A percentile compares a stretch with the other conserved stretches of the same genome.
These are phyloP conservation scores for Corythoichthys haematopterus DNA, from an alignment of 2,113 vertebrate species.

Conservation along the genomic window DNA sequence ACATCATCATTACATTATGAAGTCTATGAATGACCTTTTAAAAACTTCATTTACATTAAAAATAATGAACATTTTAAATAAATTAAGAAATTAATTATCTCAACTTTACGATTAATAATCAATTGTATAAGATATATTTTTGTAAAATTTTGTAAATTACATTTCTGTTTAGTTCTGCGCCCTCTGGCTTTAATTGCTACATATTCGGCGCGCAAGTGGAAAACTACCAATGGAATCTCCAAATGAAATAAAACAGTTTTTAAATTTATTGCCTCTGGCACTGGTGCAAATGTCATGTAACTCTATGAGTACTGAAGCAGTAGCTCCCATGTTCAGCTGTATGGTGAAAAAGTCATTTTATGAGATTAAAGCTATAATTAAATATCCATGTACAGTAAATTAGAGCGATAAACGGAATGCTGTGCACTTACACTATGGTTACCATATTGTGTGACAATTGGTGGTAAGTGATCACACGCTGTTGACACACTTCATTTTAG, in stretches of 20 bases:
- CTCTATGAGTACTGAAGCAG: neutral
- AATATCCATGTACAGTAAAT: neutral
- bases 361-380: neutral
- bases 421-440: neutral
- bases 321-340: neutral
- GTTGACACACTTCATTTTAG: neutral
- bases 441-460: neutral
- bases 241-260: slow-evolving; percentile 8
- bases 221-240: slow-evolving; percentile 10
- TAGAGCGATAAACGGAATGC: slow-evolving; percentile 8
- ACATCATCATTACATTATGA: too few relatives aligned
- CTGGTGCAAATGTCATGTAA: slow-evolving; percentile 4
- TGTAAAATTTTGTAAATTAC: too few relatives aligned
- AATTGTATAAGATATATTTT: too few relatives aligned
- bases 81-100: too few relatives aligned
- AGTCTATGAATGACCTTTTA: too few relatives aligned
- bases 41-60: too few relatives aligned
- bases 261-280: slow-evolving; percentile 6
- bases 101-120: too few relatives aligned
- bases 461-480: neutral
- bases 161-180: slow-evolving; percentile 1
- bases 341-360: slow-evolving; percentile 3
- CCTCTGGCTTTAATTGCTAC: slow-evolving; percentile 2
- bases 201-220: neutral
- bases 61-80: too few relatives aligned